Evolutionary conservation across 2,888 invertebrate genomes (phyloP), one percentile per base, ranked within the genome.

Genomic region (Xylocampa areola): DNA sequence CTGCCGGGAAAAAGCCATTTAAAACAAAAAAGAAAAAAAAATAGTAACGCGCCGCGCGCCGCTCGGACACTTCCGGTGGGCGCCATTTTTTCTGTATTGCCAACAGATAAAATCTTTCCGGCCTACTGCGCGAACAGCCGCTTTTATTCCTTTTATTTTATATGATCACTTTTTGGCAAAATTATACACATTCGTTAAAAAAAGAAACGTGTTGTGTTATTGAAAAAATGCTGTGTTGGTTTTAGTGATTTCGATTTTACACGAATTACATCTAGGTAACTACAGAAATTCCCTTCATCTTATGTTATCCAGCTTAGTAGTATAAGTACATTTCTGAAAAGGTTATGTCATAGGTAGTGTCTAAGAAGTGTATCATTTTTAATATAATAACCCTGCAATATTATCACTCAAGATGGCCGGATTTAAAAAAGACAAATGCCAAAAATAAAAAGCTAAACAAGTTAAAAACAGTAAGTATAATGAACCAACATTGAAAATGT

Each of bases 11-110:
- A 94, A 94, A 92, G 92, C 92, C 90, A 93, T 94, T 93, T 93
- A 92, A 94, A 93, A 93, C 92, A 94, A 94, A 93, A 70, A 93
- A 92, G 90, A 77, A 83, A 87, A 91, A 62, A 91, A 93, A 93
- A 92, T 92, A 88, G 92, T 92, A 91, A 90, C 91, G 90, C 88
- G 92, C 91, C 85, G 90, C 88, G 88, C 91, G 89, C 90, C 89
- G 91, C 88, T 94, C 91, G 94, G 94, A 93, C 94, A 93, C 94
- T 94, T 94, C 94, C 94, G 94, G 94, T 94, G 93, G 93, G 90
- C 94, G 92, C 94, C 92, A 93, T 94, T 94, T 93, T 94, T 94
- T 93, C 93, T 94, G 92, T 94, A 94, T 93, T 92, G 93, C 92
- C 90, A 93, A 91, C 93, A 92, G 94, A 94, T 94, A 94, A 93